Evolutionary conservation across 2,797 vertebrate genomes (phyloP), one percentile per base, ranked within the genome.

Genomic region (Sparus aurata): DNA sequence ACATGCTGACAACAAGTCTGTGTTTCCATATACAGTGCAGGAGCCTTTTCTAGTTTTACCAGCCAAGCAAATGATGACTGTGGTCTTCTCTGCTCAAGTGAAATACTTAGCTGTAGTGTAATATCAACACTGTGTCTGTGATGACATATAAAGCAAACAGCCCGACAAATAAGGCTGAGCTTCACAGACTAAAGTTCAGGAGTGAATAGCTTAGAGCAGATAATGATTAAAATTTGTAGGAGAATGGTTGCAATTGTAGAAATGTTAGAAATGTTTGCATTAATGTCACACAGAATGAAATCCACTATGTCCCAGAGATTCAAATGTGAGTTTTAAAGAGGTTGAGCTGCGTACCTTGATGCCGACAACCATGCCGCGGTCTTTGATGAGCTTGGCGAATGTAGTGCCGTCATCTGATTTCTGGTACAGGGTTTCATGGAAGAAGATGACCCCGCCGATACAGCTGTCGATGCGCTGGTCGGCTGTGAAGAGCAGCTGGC

Each of bases 361-460:
- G 89, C 98, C 98, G 64, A 98, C 97, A 0, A 99, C 94, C 2
- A 99, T 98, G 92, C 95, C 96, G 50, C 97, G 96, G 89, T 98
- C 97, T 88, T 98, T 96, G 93, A 99, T 97, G 87, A 97, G 92
- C 83, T 96, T 92, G 71, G 97, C 89, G 0, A 99, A 99, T 59
- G 92, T 63, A 1, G 96, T 96, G 57, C 97, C 97, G 0, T 98
- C 97, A 0, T 99, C 97, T 0, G 97, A 94, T 90, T 91, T 97
- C 95, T 99, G 98, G 94, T 99, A 99, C 81, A 99, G 95, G 3
- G 98, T 99, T 94, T 99, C 98, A 0, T 99, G 98, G 95, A 99
- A 99, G 94, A 99, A 99, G 89, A 99, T 99, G 73, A 99, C 97
- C 0, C 98, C 98, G 0, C 98, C 98, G 1, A 99, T 98, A 63